Conservation (phyloP, 2,113 vertebrate genomes). For the Stegostoma tigrinum region DNA sequence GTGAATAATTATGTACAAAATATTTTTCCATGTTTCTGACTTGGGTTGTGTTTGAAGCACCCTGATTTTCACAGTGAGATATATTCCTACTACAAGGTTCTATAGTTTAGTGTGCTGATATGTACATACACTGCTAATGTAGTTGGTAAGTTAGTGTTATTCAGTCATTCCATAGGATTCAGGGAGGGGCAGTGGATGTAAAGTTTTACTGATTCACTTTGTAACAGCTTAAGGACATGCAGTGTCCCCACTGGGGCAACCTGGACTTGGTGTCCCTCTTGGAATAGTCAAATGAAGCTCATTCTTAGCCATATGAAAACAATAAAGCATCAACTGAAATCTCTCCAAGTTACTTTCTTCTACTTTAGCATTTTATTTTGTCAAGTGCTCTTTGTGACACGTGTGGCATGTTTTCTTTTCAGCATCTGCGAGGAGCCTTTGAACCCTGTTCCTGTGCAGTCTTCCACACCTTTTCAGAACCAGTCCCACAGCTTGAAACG, state of each 20-base stretch:
- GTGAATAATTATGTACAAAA: conserved; percentile 36
- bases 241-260: not conserved
- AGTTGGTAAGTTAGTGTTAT: conserved; percentile 35
- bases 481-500: not conserved
- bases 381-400: not conserved
- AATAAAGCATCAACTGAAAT: conserved; percentile 32
- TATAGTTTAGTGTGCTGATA: conserved; percentile 32
- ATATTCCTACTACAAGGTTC: conserved; percentile 35
- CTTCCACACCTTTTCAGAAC: not conserved
- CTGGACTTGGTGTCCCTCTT: not conserved
- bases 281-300: conserved; percentile 7
- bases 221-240: conserved; percentile 18
- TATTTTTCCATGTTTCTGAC: conserved; percentile 36
- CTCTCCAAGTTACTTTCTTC: conserved; percentile 2
- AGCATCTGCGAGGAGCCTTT: not conserved
- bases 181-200: conserved; percentile 32
- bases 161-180: conserved; percentile 35
- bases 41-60: conserved; percentile 33
- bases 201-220: conserved; percentile 27
- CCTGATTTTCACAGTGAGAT: conserved; percentile 34
- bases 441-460: not conserved
- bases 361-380: conserved; percentile 1
- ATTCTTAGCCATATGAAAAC: conserved; percentile 16
- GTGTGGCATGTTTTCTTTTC: not conserved
- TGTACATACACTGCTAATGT: conserved; percentile 34